A percentile compares a stretch with the other conserved stretches of the same genome.
These are phyloP conservation scores for Dunckerocampus dactyliophorus DNA, from an alignment of 2,113 vertebrate species.

Conservation along the genomic window DNA sequence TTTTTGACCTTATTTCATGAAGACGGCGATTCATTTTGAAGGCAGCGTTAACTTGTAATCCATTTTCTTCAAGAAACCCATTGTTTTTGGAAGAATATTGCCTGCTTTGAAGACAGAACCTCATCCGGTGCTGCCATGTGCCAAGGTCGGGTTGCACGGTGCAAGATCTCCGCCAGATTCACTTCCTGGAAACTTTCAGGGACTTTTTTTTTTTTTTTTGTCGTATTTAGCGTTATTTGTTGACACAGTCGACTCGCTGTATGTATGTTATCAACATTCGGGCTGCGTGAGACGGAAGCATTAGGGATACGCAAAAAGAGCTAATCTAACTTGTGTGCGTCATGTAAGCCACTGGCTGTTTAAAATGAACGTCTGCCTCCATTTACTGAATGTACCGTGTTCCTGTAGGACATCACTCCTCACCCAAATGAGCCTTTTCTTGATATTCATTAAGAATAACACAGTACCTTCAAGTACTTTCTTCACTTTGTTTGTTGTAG, in stretches of 20 bases:
- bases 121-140: too few species aligned
- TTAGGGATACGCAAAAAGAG: conserved; percentile 27
- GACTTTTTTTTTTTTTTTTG: neutral
- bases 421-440: conserved; percentile 32
- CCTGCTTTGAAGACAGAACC: too few species aligned
- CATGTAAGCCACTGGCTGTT: neutral
- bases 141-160: neutral
- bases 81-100: too few species aligned
- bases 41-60: too few species aligned
- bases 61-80: too few species aligned
- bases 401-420: conserved; percentile 30
- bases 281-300: conserved; percentile 27
- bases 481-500: conserved; percentile 9
- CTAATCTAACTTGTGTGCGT: conserved; percentile 13
- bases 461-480: conserved; percentile 23
- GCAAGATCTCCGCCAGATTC: neutral
- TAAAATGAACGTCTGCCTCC: conserved; percentile 14
- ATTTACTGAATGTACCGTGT: conserved; percentile 47
- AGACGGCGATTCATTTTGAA: too few species aligned
- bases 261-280: conserved; percentile 33
- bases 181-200: neutral
- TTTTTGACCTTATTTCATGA: too few species aligned
- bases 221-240: neutral
- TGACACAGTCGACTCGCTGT: neutral
- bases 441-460: conserved; percentile 42